Evolutionary conservation across 2,797 vertebrate species (phyloP).

Genomic region (Sternarchorhynchus goeldii): DNA sequence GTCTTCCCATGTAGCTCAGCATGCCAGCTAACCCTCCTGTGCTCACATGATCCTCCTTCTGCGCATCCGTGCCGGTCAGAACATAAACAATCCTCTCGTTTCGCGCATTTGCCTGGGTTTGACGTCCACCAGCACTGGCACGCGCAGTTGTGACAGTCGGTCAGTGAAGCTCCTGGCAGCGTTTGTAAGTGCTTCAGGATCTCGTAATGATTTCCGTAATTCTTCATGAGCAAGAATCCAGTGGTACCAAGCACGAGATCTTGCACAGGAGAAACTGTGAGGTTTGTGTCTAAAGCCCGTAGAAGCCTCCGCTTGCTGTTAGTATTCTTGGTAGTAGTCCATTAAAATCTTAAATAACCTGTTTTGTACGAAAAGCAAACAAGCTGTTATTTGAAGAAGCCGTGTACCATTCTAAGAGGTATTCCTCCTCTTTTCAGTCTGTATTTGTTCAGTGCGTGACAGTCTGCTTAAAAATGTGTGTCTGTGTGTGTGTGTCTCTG

Average conservation of each 20-base stretch:
- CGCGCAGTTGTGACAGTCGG: conserved; percentile 23
- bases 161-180: conserved; percentile 21
- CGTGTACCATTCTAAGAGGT: background rate
- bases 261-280: background rate
- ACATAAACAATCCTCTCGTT: conserved; percentile 14
- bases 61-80: conserved; percentile 21
- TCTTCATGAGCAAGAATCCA: background rate
- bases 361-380: conserved; percentile 30
- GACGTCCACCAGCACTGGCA: conserved; percentile 11
- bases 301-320: background rate
- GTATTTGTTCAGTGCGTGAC: conserved; percentile 15
- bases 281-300: background rate
- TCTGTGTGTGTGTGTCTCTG: background rate
- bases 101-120: background rate
- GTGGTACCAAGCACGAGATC: background rate
- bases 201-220: conserved; percentile 10
- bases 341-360: conserved; percentile 36
- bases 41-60: background rate
- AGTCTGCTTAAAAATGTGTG: conserved; percentile 9
- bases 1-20: too few species aligned
- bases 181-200: conserved; percentile 18
- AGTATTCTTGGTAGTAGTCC: conserved; percentile 3
- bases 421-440: background rate
- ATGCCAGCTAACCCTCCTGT: too few species aligned
- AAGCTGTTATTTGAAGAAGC: conserved; percentile 22